Evolutionary conservation across 2,113 vertebrate genomes (phyloP).

Genomic region (Brienomyrus brachyistius): DNA sequence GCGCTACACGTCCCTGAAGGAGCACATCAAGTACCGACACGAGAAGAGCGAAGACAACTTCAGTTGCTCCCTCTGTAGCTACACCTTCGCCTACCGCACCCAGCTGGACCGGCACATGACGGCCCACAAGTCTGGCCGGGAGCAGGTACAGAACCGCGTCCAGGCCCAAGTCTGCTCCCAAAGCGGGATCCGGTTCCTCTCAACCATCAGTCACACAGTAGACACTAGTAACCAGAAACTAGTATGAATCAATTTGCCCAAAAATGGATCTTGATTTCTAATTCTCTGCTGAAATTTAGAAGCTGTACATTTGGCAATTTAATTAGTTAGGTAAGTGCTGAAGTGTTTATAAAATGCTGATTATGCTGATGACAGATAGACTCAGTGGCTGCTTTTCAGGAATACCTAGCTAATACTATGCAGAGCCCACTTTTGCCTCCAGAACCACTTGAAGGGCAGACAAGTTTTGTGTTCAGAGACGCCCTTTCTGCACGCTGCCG

Average conservation of each 20-base stretch:
- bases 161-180: background rate
- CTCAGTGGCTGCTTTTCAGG: background rate
- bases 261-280: background rate
- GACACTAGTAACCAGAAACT: background rate
- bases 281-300: background rate
- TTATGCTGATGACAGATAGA: background rate
- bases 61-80: constrained; percentile 92
- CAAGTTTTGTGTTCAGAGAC: background rate
- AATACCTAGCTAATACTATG: background rate
- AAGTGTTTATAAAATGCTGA: background rate
- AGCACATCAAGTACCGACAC: constrained; percentile 95
- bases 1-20: constrained; percentile 91
- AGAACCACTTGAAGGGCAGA: background rate
- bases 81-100: constrained; percentile 90
- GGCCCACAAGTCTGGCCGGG: constrained; percentile 81
- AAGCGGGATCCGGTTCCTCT: background rate
- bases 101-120: constrained; percentile 97
- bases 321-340: background rate
- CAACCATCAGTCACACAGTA: background rate
- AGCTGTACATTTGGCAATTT: background rate
- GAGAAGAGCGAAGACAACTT: constrained; percentile 95
- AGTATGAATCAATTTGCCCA: background rate
- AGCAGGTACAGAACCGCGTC: constrained; percentile 66
- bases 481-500: background rate
- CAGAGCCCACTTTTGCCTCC: background rate